Conservation (phyloP, 2,797 vertebrate species). For the Halcyon smyrnensis region DNA sequence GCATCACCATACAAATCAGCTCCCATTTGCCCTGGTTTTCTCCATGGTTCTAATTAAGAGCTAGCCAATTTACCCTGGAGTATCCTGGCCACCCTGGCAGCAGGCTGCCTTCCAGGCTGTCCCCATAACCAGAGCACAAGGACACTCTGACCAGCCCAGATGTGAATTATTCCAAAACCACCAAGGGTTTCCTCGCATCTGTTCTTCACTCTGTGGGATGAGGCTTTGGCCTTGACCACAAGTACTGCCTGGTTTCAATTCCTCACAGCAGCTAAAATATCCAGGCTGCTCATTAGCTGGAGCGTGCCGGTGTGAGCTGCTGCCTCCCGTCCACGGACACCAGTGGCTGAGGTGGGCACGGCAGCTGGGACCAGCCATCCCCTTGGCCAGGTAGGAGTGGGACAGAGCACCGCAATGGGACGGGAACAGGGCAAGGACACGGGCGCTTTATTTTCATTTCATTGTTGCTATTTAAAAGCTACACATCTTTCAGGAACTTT, state of each 20-base stretch:
- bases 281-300: not conserved
- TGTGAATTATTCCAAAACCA: not conserved
- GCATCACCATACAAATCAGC: not conserved
- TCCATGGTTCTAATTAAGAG: not conserved
- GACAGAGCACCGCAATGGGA: not conserved
- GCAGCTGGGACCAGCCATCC: not conserved
- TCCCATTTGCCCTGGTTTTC: not conserved
- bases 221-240: not conserved
- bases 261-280: not conserved
- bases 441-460: accelerated
- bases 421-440: not conserved
- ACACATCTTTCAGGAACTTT: not conserved
- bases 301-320: not conserved
- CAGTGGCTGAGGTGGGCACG: not conserved
- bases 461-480: not conserved
- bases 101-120: not conserved
- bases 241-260: not conserved
- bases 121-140: not conserved
- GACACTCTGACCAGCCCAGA: not conserved
- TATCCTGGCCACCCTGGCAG: not conserved
- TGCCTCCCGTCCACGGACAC: not conserved
- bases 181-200: not conserved
- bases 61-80: not conserved
- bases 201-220: not conserved
- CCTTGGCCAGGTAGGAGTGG: accelerated